Evolutionary conservation across 2,888 invertebrate species (phyloP), one percentile per base, ranked within the genome.

Genomic region (Cephus spinipes): DNA sequence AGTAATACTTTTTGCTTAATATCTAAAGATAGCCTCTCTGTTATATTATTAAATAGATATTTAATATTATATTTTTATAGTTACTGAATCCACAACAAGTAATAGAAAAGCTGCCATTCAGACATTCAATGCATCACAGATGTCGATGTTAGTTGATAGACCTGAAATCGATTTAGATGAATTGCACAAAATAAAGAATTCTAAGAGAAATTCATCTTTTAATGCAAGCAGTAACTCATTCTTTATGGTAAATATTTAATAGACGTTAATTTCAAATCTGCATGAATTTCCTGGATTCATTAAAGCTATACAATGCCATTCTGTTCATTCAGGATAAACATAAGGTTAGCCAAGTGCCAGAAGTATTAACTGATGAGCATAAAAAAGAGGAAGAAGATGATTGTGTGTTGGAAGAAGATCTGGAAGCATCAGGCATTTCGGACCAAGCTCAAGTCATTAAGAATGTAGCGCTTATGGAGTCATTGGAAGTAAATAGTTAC

Each of bases 81-180:
- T 96, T 78, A 94, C 94, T 55, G 92, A 94, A 74, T 92, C 92
- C 77, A 93, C 93, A 6, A 94, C 94, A 87, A 94, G 92, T 76
- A 94, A 95, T 91, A 94, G 93, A 31, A 95, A 94, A 88, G 95
- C 96, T 1, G 93, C 94, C 31, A 94, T 96, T 15, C 94, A 94
- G 83, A 95, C 94, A 85, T 90, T 96, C 55, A 94, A 93, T 85
- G 94, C 95, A 11, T 92, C 93, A 76, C 95, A 96, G 87, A 90
- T 96, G 9, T 94, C 95, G 23, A 92, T 94, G 81, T 92, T 96
- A 78, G 94, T 95, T 0, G 89, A 93, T 83, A 92, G 94, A 90
- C 89, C 93, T 73, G 93, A 93, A 85, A 88, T 94, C 0, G 93
- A 93, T 73, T 91, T 94, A 68, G 93, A 94, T 69, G 93, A 95